phyloP scores from a whole-genome alignment of 2,797 vertebrate genomes.

The Adrianichthys oophorus region DNA sequence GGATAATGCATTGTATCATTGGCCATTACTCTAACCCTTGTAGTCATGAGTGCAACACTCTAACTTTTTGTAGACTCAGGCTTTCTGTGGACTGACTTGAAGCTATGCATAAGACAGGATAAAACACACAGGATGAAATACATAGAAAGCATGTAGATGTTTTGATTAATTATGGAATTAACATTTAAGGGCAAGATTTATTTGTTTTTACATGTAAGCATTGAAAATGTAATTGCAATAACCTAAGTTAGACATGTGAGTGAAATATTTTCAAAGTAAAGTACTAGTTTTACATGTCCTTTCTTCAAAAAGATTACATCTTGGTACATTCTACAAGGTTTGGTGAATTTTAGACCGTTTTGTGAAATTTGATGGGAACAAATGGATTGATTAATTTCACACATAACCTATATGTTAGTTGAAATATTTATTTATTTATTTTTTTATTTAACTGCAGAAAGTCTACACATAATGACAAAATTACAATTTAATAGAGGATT shows the following conservation, averaged over 20 bases:
- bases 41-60: constrained; percentile 15
- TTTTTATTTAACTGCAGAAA: neutral
- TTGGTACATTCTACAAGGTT: neutral
- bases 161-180: no score
- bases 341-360: neutral
- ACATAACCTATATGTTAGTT: neutral
- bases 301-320: neutral
- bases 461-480: no score
- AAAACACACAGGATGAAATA: neutral
- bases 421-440: neutral
- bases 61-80: constrained; percentile 11
- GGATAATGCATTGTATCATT: constrained; percentile 34
- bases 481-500: no score
- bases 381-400: neutral
- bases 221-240: neutral
- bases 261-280: neutral
- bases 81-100: neutral
- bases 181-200: neutral
- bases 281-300: neutral
- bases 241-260: neutral
- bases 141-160: no score
- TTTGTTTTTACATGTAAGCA: neutral
- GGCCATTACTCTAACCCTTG: constrained; percentile 7
- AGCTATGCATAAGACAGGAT: neutral
- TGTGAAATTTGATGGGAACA: neutral